Evolutionary conservation across 2,888 invertebrate genomes (phyloP).

Genomic region (Microchrysa polita): DNA sequence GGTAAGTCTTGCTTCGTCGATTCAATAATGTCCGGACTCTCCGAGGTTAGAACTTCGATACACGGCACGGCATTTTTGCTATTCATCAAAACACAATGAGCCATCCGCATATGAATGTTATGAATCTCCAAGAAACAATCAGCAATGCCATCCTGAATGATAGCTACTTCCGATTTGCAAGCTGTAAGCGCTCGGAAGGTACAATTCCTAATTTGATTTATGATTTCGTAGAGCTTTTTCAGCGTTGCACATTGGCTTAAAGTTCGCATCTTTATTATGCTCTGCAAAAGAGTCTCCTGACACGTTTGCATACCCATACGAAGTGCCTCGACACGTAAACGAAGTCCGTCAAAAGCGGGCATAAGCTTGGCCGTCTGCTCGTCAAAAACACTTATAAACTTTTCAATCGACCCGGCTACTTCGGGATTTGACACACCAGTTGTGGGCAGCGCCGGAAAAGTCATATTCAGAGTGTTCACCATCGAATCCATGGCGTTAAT

Average conservation of each 20-base stretch:
- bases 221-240: constrained; percentile 5
- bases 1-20: background rate
- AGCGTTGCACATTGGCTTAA: background rate
- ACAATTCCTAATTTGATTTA: constrained; percentile 27
- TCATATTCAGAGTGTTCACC: background rate
- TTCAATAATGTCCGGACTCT: constrained; percentile 20
- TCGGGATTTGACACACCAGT: constrained; percentile 3
- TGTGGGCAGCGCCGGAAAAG: background rate
- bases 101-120: constrained; percentile 26
- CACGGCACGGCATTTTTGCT: constrained; percentile 22
- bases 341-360: background rate
- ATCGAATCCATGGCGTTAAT: constrained; percentile 3
- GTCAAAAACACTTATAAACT: background rate
- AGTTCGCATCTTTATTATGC: background rate
- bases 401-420: background rate
- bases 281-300: constrained; percentile 4
- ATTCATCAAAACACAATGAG: constrained; percentile 33
- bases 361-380: background rate
- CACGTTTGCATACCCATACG: constrained; percentile 28
- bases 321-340: constrained; percentile 17
- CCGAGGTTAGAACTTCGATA: constrained; percentile 11
- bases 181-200: constrained; percentile 24
- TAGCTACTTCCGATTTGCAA: constrained; percentile 29
- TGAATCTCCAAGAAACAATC: constrained; percentile 16
- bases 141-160: constrained; percentile 25